Base-by-base conservation (phyloP, 2,113 vertebrate genomes). In the Phrynosoma platyrhinos region DNA sequence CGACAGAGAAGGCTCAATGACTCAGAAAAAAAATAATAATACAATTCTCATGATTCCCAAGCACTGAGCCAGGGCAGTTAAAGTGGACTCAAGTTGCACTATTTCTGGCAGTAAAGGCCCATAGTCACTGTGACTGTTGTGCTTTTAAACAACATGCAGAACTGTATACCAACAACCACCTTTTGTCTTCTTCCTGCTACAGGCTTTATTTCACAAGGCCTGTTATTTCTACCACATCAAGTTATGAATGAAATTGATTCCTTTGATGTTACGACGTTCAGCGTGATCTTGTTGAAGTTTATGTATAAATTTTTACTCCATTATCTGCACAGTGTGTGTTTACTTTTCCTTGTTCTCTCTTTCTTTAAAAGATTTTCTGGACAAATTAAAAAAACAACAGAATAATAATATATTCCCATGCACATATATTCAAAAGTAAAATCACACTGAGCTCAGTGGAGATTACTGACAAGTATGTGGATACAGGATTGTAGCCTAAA, bases 251-350 rank as follows among this genome's bases (percentile, higher is more conserved):
- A 91, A 92, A 85, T 92, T 90, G 93, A 94, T 93, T 91, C 89
- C 94, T 96, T 96, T 96, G 95, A 96, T 95, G 93, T 95, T 94
- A 93, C 69, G 79, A 86, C 92, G 94, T 96, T 96, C 94, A 96
- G 95, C 95, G 93, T 72, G 64, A 92, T 88, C 58, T 18, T 62
- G 13, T 18, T 4, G 58, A 62, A 62, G 58, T 14, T 62, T 62
- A 16, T 18, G 3, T 62, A 18, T 62, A 62, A 18, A 62, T 58
- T 13, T 58, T 12, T 16, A 58, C 55, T 58, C 55, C 10, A 58
- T 58, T 58, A 58, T 58, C 55, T 58, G 55, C 14, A 58, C 2
- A 58, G 14, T 58, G 55, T 55, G 53, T 58, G 55, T 58, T 58
- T 58, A 16, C 55, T 58, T 58, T 58, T 16, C 55, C 55, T 58